These are phyloP conservation scores for Diarsia mendica DNA, from an alignment of 2,888 invertebrate species.

Conservation along the genomic window DNA sequence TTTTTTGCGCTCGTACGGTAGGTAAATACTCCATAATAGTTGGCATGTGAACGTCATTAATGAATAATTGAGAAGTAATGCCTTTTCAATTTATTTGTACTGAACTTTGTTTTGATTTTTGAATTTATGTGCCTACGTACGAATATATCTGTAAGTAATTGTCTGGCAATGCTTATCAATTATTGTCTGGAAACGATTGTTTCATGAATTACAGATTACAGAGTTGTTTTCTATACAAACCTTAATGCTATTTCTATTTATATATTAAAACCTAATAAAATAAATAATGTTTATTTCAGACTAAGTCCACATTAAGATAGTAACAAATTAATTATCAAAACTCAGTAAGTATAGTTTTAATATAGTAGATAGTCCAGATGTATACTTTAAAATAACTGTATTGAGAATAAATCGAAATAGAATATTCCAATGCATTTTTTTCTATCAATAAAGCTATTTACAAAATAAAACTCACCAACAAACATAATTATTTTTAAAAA, in stretches of 20 bases:
- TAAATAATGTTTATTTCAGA: too few relatives aligned
- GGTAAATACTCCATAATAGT: conserved; percentile 76
- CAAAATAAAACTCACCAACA: background rate
- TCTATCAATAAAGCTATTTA: background rate
- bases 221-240: too few relatives aligned
- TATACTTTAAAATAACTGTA: too few relatives aligned
- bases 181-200: too few relatives aligned
- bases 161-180: background rate
- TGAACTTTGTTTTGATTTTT: conserved; percentile 2
- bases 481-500: background rate
- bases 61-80: conserved; percentile 66
- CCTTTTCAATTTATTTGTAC: conserved; percentile 41
- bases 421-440: background rate
- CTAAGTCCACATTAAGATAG: too few relatives aligned
- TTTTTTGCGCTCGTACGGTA: conserved; percentile 75
- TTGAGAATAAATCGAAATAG: background rate
- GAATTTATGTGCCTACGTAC: background rate
- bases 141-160: too few relatives aligned
- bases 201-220: background rate
- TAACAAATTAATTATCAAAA: too few relatives aligned
- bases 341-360: too few relatives aligned
- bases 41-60: conserved; percentile 70
- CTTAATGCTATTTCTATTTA: too few relatives aligned
- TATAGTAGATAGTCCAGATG: too few relatives aligned
- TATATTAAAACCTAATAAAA: too few relatives aligned